A percentile compares a stretch with the other conserved stretches of the same genome.
Conservation (phyloP, 2,113 vertebrate genomes). For the Fregata magnificens region DNA sequence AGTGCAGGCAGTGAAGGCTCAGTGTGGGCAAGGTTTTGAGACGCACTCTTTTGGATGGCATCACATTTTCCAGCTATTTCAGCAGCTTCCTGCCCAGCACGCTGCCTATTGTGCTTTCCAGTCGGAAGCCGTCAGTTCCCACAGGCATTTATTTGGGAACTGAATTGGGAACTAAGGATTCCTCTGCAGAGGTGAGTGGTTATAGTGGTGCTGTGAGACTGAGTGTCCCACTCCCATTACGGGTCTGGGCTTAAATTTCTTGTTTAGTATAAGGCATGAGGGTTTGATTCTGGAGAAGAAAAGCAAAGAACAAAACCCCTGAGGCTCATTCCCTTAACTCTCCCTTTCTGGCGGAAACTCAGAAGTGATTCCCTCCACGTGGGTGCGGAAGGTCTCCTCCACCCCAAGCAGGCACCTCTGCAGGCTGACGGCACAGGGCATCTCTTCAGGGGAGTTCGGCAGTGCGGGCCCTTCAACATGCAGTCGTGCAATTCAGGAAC, state of each 20-base stretch:
- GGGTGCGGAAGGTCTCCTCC: background rate
- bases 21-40: background rate
- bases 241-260: background rate
- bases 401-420: background rate
- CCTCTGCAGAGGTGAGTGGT: background rate
- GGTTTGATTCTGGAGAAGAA: background rate
- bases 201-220: background rate
- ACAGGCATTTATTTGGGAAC: background rate
- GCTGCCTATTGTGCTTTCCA: background rate
- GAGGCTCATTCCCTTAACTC: background rate
- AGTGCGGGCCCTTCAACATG: background rate
- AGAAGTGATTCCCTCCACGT: background rate
- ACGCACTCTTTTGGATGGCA: background rate
- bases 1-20: background rate
- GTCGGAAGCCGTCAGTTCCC: rapidly evolving
- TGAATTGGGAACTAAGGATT: background rate
- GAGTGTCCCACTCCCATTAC: background rate
- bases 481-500: background rate
- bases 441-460: background rate
- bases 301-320: background rate
- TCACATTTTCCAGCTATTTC: background rate
- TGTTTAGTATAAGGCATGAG: background rate
- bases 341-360: background rate
- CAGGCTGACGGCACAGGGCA: background rate
- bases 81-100: background rate